These are phyloP conservation scores for Pollenia griseotomentosa DNA, from an alignment of 2,888 invertebrate species.

Conservation along the genomic window DNA sequence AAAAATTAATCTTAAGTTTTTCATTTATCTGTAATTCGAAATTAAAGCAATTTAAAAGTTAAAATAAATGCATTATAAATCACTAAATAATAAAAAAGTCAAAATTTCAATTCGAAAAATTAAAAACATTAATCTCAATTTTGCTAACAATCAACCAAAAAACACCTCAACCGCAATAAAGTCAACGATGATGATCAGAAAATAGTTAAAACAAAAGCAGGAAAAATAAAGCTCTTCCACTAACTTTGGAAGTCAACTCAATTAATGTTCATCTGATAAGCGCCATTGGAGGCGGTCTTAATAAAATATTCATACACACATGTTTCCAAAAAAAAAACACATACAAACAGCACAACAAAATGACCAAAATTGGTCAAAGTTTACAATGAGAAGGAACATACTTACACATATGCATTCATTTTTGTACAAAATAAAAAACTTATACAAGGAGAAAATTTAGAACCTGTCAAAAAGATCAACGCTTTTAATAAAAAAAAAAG, in stretches of 20 bases:
- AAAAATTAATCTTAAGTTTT: not conserved
- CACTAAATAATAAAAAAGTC: not conserved
- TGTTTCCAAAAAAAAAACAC: constrained; percentile 3
- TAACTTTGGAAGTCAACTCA: constrained; percentile 72
- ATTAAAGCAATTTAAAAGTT: not conserved
- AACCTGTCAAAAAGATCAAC: constrained; percentile 74
- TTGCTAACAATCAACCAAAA: constrained; percentile 55
- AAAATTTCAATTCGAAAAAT: constrained; percentile 51
- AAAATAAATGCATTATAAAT: constrained; percentile 16
- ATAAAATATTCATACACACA: constrained; percentile 53
- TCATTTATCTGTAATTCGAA: not conserved
- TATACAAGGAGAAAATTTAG: constrained; percentile 69
- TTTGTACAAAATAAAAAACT: constrained; percentile 23
- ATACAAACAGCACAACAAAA: not conserved
- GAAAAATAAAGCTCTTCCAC: constrained; percentile 35
- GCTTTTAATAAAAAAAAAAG: constrained; percentile 69
- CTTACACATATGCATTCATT: not conserved
- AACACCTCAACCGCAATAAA: constrained; percentile 56
- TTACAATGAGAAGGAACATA: constrained; percentile 11
- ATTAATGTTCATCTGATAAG: constrained; percentile 73
- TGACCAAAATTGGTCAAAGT: constrained; percentile 68
- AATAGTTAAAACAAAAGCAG: constrained; percentile 22
- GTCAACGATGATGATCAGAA: constrained; percentile 54
- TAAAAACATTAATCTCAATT: constrained; percentile 59
- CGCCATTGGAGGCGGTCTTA: constrained; percentile 72